Conservation (phyloP, 2,113 vertebrate genomes). For the Vulpes ferrilata region DNA sequence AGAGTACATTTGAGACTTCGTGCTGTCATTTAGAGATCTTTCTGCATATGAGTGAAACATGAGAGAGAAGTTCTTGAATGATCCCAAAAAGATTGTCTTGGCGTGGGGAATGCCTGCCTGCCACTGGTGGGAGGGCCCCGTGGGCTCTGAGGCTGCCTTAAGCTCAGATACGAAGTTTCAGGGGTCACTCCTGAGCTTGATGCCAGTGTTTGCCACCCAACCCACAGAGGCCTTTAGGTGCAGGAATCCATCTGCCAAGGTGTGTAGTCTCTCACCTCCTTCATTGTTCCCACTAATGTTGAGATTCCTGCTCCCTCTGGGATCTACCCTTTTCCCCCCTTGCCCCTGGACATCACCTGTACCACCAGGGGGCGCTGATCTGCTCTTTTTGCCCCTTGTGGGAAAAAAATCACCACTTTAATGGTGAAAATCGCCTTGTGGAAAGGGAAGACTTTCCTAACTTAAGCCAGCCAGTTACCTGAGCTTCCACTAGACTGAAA, state of each 20-base stretch:
- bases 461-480: neutral
- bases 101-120: slow-evolving; percentile 30
- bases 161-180: neutral
- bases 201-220: neutral
- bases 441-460: neutral
- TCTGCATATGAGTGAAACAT: slow-evolving; percentile 29
- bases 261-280: neutral
- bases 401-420: slow-evolving; percentile 54
- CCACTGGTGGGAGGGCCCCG: neutral
- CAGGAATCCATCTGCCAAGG: neutral
- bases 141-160: neutral
- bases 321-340: neutral
- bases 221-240: neutral
- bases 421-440: neutral
- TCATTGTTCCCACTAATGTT: neutral
- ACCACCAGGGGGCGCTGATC: slow-evolving; percentile 48
- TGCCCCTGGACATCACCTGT: neutral
- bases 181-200: neutral
- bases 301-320: neutral
- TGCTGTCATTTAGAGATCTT: slow-evolving; percentile 38
- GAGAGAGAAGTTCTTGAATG: slow-evolving; percentile 14
- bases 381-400: slow-evolving; percentile 43
- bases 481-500: neutral
- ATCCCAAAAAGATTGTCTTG: neutral
- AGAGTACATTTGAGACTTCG: neutral